Base-by-base conservation (phyloP, 2,888 invertebrate species). In the Euzophera pinguis region DNA sequence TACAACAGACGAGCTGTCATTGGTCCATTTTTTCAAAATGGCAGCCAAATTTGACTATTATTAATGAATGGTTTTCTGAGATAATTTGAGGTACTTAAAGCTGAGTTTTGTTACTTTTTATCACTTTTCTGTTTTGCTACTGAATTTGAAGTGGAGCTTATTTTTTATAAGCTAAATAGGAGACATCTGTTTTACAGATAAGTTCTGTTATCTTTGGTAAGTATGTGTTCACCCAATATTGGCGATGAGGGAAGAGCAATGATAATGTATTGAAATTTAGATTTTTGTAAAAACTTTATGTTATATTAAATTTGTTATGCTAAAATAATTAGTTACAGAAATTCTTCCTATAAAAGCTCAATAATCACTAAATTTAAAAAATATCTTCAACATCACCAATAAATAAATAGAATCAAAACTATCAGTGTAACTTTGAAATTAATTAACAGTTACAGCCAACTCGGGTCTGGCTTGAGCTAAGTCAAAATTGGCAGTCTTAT, bases 11-110 rank as follows among this genome's bases (percentile, higher is more conserved):
- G 68, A 54, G 64, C 64, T 78, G 71, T 66, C 65, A 86, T 88
- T 88, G 87, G 89, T 73, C 53, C 22, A 64, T 75, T 78, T 82
- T 83, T 84, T 71, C 78, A 78, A 80, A 79, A 85, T 86, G 85
- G 84, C 78, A 82, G 81, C 76, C 78, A 71, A 84, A 77, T 84
- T 81, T 72, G 77, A 81, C 79, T 76, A 82, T 84, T 78, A 87
- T 81, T 83, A 80, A 88, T 86, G 84, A 78, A 68, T 65, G 63
- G 73, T 77, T 72, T 77, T 65, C 75, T 70, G 70, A 80, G 81
- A 81, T 82, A 81, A 76, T 71, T 69, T 64, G 64, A 75, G 71
- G 68, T 64, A 53, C 62, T 65, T 73, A 72, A 66, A 73, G 65
- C 65, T 72, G 66, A 69, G 68, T 65, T 67, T 63, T 60, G 65